These are phyloP conservation scores for Drosophila demipolita DNA, from an alignment of 2,888 invertebrate species.

Conservation along the genomic window DNA sequence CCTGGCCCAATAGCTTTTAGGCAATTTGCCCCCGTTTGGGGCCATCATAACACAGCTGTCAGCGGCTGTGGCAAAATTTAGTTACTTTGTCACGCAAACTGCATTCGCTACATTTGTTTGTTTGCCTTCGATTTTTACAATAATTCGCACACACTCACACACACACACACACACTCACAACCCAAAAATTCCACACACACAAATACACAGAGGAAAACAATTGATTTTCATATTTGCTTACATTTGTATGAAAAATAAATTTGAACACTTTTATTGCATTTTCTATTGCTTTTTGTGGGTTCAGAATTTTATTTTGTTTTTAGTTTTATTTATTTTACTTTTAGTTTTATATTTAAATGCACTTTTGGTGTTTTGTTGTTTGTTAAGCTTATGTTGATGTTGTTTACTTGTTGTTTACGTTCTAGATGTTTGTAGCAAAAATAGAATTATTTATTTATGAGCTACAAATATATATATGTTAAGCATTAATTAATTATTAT, in stretches of 20 bases:
- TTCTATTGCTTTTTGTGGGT: conserved; percentile 35
- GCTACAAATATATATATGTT: conserved; percentile 18
- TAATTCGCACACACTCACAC: conserved; percentile 14
- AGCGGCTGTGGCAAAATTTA: conserved; percentile 63
- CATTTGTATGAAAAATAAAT: conserved; percentile 42
- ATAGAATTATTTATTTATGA: conserved; percentile 52
- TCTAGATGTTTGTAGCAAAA: conserved; percentile 62
- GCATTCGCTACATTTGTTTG: conserved; percentile 66
- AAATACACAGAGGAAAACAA: conserved; percentile 32
- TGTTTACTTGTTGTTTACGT: conserved; percentile 22
- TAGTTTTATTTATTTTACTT: conserved; percentile 3
- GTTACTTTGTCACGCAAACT: conserved; percentile 68
- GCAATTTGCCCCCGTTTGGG: background rate
- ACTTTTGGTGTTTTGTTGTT: conserved; percentile 66
- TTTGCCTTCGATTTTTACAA: conserved; percentile 79
- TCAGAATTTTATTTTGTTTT: conserved; percentile 35
- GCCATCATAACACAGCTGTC: conserved; percentile 67
- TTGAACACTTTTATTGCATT: conserved; percentile 50
- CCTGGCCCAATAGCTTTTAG: background rate
- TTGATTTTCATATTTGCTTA: conserved; percentile 65
- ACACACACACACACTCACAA: conserved; percentile 11
- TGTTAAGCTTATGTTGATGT: conserved; percentile 7
- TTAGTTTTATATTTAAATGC: conserved; percentile 61
- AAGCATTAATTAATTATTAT: conserved; percentile 24
- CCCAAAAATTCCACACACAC: conserved; percentile 6